Percentiles rank a stretch among this genome's conserved stretches.
phyloP scores from a whole-genome alignment of 2,113 vertebrate genomes.

The Megaceryle torquata region DNA sequence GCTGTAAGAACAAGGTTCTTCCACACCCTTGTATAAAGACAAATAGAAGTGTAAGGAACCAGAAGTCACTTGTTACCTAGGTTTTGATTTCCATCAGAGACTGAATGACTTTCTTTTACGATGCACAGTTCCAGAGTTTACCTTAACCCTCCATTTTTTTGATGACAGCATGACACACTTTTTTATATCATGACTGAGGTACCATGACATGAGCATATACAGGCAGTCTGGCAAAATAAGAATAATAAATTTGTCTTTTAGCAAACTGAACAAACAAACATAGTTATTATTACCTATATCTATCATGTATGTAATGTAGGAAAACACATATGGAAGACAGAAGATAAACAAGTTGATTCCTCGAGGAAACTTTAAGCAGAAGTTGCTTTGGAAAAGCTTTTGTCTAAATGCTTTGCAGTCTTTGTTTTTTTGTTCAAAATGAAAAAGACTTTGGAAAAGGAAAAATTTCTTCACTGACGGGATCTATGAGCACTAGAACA shows the following conservation, averaged over 20 bases:
- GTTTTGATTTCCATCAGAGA: background rate
- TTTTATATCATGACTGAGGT: background rate
- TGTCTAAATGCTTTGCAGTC: background rate
- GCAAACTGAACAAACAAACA: background rate
- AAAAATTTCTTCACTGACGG: too few species aligned
- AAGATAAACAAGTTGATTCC: background rate
- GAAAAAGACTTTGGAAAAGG: background rate
- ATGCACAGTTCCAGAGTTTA: background rate
- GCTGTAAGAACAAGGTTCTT: background rate
- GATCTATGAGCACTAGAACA: too few species aligned
- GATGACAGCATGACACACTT: background rate
- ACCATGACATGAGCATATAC: background rate
- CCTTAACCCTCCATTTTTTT: background rate
- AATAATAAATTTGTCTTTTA: background rate
- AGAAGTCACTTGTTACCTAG: background rate
- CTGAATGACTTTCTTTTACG: background rate
- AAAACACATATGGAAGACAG: background rate
- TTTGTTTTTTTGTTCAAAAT: background rate
- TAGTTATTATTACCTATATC: background rate
- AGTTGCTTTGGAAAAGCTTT: background rate
- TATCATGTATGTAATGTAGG: background rate
- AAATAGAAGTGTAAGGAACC: background rate
- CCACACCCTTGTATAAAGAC: background rate
- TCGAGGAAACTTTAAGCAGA: background rate
- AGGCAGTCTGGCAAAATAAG: background rate